These are phyloP conservation scores for Caenorhabditis virilis DNA, from an alignment of 2,888 invertebrate species.

Conservation along the genomic window DNA sequence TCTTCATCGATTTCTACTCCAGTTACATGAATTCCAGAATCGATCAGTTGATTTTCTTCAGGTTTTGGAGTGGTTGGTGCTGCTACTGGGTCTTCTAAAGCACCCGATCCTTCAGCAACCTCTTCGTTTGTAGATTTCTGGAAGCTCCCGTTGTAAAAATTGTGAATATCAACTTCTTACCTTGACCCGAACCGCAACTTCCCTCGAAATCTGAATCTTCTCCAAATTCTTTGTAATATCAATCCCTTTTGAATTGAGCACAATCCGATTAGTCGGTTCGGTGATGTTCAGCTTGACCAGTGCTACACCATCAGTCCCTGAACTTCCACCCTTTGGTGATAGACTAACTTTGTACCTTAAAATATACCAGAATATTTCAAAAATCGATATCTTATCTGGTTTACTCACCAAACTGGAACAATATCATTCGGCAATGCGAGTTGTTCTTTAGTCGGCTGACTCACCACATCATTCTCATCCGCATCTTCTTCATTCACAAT, in stretches of 20 bases:
- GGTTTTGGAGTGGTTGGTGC: slow-evolving; percentile 10
- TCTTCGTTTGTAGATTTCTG: slow-evolving; percentile 2
- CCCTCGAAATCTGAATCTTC: slow-evolving; percentile 29
- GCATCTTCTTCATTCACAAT: slow-evolving; percentile 32
- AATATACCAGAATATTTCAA: too few relatives aligned
- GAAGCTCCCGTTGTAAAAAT: not conserved
- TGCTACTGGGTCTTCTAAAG: slow-evolving; percentile 14
- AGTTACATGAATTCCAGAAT: slow-evolving; percentile 28
- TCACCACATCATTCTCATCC: slow-evolving; percentile 26
- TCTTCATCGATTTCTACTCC: slow-evolving; percentile 44
- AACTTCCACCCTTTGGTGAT: slow-evolving; percentile 16
- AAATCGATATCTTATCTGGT: too few relatives aligned
- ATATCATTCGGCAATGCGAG: slow-evolving; percentile 50
- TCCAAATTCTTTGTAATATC: slow-evolving; percentile 30
- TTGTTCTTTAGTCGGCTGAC: slow-evolving; percentile 54
- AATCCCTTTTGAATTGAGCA: slow-evolving; percentile 39
- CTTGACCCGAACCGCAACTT: slow-evolving; percentile 8
- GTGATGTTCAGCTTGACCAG: slow-evolving; percentile 30
- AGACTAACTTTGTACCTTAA: slow-evolving; percentile 29
- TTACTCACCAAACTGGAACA: slow-evolving; percentile 55
- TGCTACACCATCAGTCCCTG: slow-evolving; percentile 30
- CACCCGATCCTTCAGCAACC: slow-evolving; percentile 13
- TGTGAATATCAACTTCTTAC: slow-evolving; percentile 2
- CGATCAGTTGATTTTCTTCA: slow-evolving; percentile 4
- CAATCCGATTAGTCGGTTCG: slow-evolving; percentile 41